Base-by-base conservation (phyloP, 2,888 invertebrate species). In the Melanchra persicariae region DNA sequence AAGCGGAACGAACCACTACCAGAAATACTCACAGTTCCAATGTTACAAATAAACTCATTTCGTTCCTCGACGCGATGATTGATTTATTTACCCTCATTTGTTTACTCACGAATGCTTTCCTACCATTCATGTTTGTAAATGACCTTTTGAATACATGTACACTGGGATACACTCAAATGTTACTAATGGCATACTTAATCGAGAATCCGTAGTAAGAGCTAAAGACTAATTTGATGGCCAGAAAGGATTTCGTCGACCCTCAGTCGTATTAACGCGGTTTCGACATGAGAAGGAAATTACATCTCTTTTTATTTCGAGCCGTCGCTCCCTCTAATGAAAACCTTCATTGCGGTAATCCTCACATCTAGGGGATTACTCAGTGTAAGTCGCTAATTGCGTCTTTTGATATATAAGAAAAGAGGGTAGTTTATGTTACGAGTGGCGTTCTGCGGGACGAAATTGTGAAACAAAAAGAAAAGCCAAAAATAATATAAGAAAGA, bases 231-330 rank as follows among this genome's bases (percentile, higher is more conserved):
- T 91, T 89, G 87, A 88, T 85, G 85, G 77, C 82, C 84, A 84
- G 81, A 87, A 91, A 91, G 91, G 91, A 91, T 91, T 91, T 81
- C 78, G 80, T 81, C 87, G 90, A 87, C 90, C 91, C 89, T 89
- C 86, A 85, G 85, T 82, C 87, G 89, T 89, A 92, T 92, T 92
- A 91, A 86, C 91, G 88, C 90, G 89, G 89, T 87, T 90, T 88
- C 87, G 88, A 88, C 91, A 90, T 87, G 90, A 90, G 89, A 89
- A 89, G 87, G 86, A 88, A 91, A 92, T 93, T 91, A 92, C 88
- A 87, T 88, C 85, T 89, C 89, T 91, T 90, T 91, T 92, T 92
- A 90, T 90, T 89, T 86, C 77, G 85, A 85, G 85, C 88, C 86
- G 88, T 67, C 70, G 89, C 87, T 86, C 85, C 83, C 85, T 85